Percentiles rank a stretch among this genome's conserved stretches.
phyloP scores from a whole-genome alignment of 2,797 vertebrate genomes.

The Cirrhinus mrigala region DNA sequence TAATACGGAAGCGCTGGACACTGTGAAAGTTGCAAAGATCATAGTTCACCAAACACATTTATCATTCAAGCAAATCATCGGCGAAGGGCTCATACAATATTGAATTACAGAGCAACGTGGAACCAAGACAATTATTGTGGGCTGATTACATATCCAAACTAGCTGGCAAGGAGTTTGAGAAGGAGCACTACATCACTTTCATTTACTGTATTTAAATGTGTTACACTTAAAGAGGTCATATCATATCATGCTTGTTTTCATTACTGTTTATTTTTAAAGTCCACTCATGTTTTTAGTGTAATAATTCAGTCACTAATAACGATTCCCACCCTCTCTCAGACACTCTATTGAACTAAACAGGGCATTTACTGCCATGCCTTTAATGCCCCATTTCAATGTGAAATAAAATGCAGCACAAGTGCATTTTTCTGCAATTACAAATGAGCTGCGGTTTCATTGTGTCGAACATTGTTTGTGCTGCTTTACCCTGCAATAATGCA shows the following conservation, averaged over 20 bases:
- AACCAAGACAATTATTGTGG: neutral
- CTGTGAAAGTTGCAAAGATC: neutral
- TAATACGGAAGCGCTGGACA: neutral
- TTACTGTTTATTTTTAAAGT: neutral
- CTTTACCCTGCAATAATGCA: neutral
- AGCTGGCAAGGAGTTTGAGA: neutral
- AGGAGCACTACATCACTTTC: neutral
- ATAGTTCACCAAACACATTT: neutral
- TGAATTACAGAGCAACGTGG: neutral
- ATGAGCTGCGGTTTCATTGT: neutral
- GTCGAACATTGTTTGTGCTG: neutral
- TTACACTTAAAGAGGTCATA: slow-evolving; percentile 2
- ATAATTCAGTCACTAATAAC: neutral
- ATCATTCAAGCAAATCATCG: slow-evolving; percentile 24
- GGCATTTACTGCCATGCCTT: neutral
- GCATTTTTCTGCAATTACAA: neutral
- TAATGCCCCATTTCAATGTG: neutral
- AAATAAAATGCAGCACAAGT: neutral
- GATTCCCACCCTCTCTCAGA: neutral
- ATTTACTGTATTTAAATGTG: neutral
- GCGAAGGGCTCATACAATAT: neutral
- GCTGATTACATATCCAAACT: neutral
- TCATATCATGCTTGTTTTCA: neutral
- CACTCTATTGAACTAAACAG: neutral
- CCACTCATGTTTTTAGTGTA: neutral